These are phyloP conservation scores for Thymelicus lineola DNA, from an alignment of 2,888 invertebrate species.

Conservation along the genomic window DNA sequence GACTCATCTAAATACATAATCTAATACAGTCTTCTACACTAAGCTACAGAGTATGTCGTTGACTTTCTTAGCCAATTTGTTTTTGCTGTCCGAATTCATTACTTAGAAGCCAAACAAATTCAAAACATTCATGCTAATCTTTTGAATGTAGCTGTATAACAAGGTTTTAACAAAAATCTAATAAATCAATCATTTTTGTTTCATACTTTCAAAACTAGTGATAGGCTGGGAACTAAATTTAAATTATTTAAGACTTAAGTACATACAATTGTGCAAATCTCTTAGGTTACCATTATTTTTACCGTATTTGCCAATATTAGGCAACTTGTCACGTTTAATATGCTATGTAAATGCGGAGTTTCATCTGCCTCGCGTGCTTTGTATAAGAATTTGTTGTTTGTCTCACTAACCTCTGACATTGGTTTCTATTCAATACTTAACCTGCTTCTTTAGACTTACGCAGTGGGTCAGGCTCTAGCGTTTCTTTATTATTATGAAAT, in stretches of 20 bases:
- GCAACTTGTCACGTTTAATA: not conserved
- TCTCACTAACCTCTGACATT: constrained; percentile 9
- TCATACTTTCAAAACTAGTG: not conserved
- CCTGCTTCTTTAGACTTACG: not conserved
- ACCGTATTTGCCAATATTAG: not conserved
- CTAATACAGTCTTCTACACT: no score
- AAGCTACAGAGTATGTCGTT: no score
- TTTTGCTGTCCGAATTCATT: no score
- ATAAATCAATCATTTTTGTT: no score
- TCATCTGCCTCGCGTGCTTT: not conserved
- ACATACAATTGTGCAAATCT: not conserved
- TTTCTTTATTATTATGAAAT: constrained; percentile 8
- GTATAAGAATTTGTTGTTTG: constrained; percentile 8
- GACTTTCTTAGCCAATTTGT: no score
- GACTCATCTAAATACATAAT: no score
- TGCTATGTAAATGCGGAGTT: not conserved
- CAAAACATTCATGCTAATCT: no score
- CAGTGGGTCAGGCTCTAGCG: not conserved
- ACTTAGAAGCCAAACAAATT: no score
- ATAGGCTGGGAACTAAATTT: no score
- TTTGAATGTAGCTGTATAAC: no score
- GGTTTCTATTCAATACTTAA: constrained; percentile 11
- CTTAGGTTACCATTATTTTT: not conserved
- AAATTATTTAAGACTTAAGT: no score
- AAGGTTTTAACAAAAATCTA: no score